Evolutionary conservation across 2,113 vertebrate genomes (phyloP), one percentile per base, ranked within the genome.

Genomic region (Plecturocebus donacophilus): DNA sequence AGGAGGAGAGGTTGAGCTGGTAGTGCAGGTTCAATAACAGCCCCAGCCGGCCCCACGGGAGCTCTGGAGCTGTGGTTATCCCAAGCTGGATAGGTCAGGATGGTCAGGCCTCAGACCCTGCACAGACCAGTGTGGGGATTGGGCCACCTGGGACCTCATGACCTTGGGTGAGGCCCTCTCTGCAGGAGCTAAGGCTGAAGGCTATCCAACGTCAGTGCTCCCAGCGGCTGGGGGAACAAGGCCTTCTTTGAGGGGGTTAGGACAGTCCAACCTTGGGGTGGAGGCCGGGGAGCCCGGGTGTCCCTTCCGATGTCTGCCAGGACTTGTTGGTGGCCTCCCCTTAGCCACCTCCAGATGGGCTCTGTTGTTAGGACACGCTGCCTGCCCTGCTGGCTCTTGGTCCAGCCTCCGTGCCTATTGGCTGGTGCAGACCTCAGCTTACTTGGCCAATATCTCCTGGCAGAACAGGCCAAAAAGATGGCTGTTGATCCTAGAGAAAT

Each of bases 131-230:
- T 42, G 66, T 35, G 5, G 5, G 54, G 5, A 25, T 20, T 0
- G 3, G 64, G 17, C 49, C 12, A 8, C 47, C 14, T 11, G 3
- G 45, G 38, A 38, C 16, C 38, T 14, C 54, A 45, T 9, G 86
- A 47, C 23, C 1, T 3, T 47, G 87, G 75, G 64, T 21, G 10
- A 13, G 52, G 38, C 2, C 17, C 38, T 66, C 30, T 81, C 79
- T 30, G 25, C 2, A 56, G 83, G 70, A 17, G n/a, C 35, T 10
- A 56, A n/a, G 14, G 3, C 86, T 45, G 8, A 49, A 19, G 21
- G 70, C n/a, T 14, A 13, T 19, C 27, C 23, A 2, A 45, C 1
- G 12, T 30, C n/a, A 13, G 13, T 0, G 4, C 38, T 21, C 58
- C 1, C 68, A 17, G 77, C 45, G 91, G 61, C 91, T 32, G 8